Percentiles rank a stretch among this genome's conserved stretches.
Evolutionary conservation across 2,113 vertebrate species (phyloP).

Genomic region (Haplochromis burtoni): DNA sequence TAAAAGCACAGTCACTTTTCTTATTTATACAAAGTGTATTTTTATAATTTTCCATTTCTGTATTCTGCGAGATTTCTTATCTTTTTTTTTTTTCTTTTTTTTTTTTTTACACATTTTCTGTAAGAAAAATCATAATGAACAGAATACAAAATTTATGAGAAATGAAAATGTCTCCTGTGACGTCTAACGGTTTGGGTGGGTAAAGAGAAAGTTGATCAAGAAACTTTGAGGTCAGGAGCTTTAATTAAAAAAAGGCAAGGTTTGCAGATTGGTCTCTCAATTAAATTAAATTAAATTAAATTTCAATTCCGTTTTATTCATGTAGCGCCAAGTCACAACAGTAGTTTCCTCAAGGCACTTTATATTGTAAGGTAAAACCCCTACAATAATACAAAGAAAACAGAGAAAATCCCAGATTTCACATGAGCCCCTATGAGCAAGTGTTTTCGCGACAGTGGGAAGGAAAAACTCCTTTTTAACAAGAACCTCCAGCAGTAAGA

Average conservation of each 20-base stretch:
- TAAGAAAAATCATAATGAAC: background rate
- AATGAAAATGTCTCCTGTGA: background rate
- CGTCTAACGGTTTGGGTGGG: background rate
- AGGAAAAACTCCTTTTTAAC: too few relatives aligned
- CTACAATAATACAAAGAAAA: too few relatives aligned
- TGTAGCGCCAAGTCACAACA: too few relatives aligned
- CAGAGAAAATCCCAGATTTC: too few relatives aligned
- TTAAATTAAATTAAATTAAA: too few relatives aligned
- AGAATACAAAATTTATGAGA: background rate
- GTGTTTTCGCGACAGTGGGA: too few relatives aligned
- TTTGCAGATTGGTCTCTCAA: background rate
- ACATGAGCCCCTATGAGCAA: too few relatives aligned
- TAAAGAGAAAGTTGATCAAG: background rate
- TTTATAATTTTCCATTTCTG: background rate
- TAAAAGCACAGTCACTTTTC: background rate
- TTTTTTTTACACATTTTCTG: background rate
- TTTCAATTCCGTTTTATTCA: too few relatives aligned
- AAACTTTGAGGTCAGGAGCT: background rate
- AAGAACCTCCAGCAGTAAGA: too few relatives aligned
- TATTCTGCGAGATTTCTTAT: background rate
- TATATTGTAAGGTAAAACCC: too few relatives aligned
- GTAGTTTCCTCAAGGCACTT: too few relatives aligned
- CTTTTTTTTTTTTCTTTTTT: rapidly evolving
- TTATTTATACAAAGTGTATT: background rate
- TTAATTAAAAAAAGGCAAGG: background rate